phyloP scores from a whole-genome alignment of 2,113 vertebrate genomes.

The Muntiacus muntjak region DNA sequence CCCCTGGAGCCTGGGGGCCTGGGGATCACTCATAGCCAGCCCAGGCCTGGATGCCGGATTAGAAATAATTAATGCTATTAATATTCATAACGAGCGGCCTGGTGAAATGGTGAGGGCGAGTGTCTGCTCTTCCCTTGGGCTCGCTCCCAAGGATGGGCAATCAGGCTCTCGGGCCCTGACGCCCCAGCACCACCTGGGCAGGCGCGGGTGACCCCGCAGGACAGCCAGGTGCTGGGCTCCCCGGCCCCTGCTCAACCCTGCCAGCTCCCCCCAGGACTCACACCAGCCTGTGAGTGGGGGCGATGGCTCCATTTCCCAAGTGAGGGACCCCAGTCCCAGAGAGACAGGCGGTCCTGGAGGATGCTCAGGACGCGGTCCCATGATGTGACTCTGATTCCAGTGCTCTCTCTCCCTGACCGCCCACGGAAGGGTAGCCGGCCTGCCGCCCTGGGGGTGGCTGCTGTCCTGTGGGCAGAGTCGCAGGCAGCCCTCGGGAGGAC shows the following conservation, averaged over 20 bases:
- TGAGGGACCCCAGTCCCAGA: not conserved
- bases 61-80: constrained; percentile 5
- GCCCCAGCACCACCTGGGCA: not conserved
- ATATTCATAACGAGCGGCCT: not conserved
- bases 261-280: not conserved
- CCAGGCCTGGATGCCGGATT: not conserved
- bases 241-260: not conserved
- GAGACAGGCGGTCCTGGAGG: not conserved
- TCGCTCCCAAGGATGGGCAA: not conserved
- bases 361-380: not conserved
- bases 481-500: not conserved
- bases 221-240: not conserved
- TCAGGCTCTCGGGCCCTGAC: not conserved
- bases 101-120: not conserved
- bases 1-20: not conserved
- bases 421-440: not conserved
- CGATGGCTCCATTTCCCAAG: not conserved
- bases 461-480: not conserved
- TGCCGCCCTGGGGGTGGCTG: not conserved
- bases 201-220: not conserved
- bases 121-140: not conserved
- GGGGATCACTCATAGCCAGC: not conserved
- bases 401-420: not conserved
- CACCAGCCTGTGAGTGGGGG: no score
- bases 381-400: not conserved